These are phyloP conservation scores for Fragum fragum DNA, from an alignment of 2,888 invertebrate genomes.

Conservation along the genomic window DNA sequence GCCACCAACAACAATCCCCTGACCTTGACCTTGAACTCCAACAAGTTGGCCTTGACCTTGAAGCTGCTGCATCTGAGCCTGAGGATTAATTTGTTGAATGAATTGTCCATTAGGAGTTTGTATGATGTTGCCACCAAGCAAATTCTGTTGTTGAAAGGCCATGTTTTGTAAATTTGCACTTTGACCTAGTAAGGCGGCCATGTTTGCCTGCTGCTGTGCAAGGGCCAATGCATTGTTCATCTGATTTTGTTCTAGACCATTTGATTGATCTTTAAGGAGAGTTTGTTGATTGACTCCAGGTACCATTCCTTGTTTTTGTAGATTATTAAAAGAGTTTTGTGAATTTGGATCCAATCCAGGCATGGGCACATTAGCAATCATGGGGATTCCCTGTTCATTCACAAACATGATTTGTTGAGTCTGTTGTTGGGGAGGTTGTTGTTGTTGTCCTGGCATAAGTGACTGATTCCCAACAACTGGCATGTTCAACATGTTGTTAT, in stretches of 20 bases:
- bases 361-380: slow-evolving; percentile 74
- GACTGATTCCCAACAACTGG: slow-evolving; percentile 70
- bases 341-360: slow-evolving; percentile 57
- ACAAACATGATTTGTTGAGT: slow-evolving; percentile 79
- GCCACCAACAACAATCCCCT: slow-evolving; percentile 55
- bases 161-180: slow-evolving; percentile 58
- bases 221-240: slow-evolving; percentile 62
- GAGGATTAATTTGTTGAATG: slow-evolving; percentile 60
- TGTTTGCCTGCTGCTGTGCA: slow-evolving; percentile 73
- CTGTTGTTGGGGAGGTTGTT: slow-evolving; percentile 52
- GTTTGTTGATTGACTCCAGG: slow-evolving; percentile 39
- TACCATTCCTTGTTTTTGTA: slow-evolving; percentile 58
- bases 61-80: slow-evolving; percentile 48
- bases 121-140: slow-evolving; percentile 59
- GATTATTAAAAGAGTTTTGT: slow-evolving; percentile 46
- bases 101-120: slow-evolving; percentile 64
- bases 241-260: slow-evolving; percentile 62
- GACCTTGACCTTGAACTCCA: slow-evolving; percentile 64
- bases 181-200: slow-evolving; percentile 69
- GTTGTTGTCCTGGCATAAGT: slow-evolving; percentile 60
- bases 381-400: slow-evolving; percentile 80
- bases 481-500: slow-evolving; percentile 69
- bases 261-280: slow-evolving; percentile 51
- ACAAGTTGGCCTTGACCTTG: slow-evolving; percentile 63
- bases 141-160: slow-evolving; percentile 60